A percentile compares a stretch with the other conserved stretches of the same genome.
These are phyloP conservation scores for Aporophyla nigra DNA, from an alignment of 2,888 invertebrate species.

Conservation along the genomic window DNA sequence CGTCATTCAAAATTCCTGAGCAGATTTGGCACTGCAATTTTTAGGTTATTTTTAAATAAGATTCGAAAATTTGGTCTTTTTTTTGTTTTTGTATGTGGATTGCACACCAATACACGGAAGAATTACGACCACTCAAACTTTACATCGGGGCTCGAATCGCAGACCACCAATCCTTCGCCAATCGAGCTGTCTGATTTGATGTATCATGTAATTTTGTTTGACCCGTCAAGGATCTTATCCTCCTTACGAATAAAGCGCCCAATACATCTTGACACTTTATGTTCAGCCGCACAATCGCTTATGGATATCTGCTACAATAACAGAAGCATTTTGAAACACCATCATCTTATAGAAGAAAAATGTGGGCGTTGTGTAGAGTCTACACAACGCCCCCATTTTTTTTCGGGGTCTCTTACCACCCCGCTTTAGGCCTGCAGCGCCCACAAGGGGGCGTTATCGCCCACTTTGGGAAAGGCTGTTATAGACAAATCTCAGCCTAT, in stretches of 20 bases:
- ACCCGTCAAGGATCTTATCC: conserved; percentile 46
- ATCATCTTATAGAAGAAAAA: too few species aligned
- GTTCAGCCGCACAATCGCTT: too few species aligned
- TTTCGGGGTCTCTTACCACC: too few species aligned
- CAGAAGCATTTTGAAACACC: background rate
- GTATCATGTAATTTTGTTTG: conserved; percentile 40
- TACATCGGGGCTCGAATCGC: background rate
- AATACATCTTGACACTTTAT: conserved; percentile 10
- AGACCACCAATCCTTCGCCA: background rate
- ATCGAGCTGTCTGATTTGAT: conserved; percentile 27
- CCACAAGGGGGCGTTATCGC: too few species aligned
- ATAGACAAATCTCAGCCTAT: too few species aligned
- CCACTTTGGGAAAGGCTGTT: too few species aligned
- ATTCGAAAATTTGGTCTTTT: too few species aligned
- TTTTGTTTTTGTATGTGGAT: background rate
- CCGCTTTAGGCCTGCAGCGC: too few species aligned
- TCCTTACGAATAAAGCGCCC: conserved; percentile 11
- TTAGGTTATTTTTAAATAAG: background rate
- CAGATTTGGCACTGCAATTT: background rate
- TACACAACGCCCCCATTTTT: too few species aligned
- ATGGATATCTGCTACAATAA: background rate
- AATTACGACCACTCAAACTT: background rate
- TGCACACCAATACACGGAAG: background rate
- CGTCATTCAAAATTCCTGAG: background rate
- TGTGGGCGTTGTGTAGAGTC: too few species aligned